Conservation (phyloP, 2,797 vertebrate species). For the Hydrolagus colliei region DNA sequence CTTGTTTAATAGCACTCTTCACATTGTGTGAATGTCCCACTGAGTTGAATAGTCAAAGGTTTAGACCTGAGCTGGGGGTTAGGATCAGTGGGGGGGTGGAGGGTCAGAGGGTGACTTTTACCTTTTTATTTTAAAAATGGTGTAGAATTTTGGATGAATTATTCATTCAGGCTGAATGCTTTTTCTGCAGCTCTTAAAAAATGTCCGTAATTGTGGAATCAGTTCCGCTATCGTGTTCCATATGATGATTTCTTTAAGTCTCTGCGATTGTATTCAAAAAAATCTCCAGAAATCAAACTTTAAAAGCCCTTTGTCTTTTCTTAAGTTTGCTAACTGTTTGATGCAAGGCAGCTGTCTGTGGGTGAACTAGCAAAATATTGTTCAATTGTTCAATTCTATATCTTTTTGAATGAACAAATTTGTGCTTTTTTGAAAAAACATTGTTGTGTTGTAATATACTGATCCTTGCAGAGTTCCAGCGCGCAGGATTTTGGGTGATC, state of each 20-base stretch:
- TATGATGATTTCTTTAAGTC: neutral
- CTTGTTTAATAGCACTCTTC: too few species aligned
- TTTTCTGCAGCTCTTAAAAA: too few species aligned
- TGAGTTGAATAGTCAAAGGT: neutral
- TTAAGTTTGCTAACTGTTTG: neutral
- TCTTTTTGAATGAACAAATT: neutral
- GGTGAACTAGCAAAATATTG: too few species aligned
- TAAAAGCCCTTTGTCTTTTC: too few species aligned
- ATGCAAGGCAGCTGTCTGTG: neutral
- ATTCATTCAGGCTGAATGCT: too few species aligned
- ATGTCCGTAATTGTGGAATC: neutral
- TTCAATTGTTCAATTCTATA: neutral
- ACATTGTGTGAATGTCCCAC: too few species aligned
- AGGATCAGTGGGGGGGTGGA: neutral
- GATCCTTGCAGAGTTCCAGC: slow-evolving; percentile 1
- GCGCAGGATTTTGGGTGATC: neutral
- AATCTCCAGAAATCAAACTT: neutral
- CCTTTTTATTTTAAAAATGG: too few species aligned
- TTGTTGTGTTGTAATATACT: neutral
- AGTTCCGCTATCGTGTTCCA: neutral
- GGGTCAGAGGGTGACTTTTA: neutral
- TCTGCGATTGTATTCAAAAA: neutral
- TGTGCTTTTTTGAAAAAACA: neutral
- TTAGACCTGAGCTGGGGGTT: neutral
- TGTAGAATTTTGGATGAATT: too few species aligned